phyloP scores from a whole-genome alignment of 2,888 invertebrate genomes.

The Drosophila testacea region DNA sequence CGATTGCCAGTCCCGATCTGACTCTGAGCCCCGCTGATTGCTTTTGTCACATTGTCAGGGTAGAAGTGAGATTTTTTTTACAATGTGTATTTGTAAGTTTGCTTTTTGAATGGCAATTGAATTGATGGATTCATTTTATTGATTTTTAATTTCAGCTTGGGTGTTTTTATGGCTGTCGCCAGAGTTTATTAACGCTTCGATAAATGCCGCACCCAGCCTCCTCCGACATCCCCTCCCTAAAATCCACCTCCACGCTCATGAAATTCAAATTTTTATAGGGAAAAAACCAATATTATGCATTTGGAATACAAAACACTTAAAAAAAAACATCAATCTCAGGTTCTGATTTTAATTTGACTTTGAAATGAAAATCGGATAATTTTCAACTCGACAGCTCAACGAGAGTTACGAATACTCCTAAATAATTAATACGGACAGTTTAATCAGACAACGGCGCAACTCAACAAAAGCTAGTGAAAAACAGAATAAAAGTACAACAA shows the following conservation, averaged over 20 bases:
- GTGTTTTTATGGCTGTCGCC: constrained; percentile 68
- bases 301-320: constrained; percentile 45
- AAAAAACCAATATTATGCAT: constrained; percentile 47
- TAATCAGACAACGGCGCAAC: not conserved
- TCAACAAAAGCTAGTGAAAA: constrained; percentile 6
- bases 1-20: constrained; percentile 34
- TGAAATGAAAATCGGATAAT: constrained; percentile 46
- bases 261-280: constrained; percentile 59
- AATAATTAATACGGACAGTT: constrained; percentile 19
- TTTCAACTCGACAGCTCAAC: constrained; percentile 16
- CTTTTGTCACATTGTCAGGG: constrained; percentile 45
- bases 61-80: constrained; percentile 41
- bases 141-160: constrained; percentile 73
- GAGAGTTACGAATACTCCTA: constrained; percentile 6
- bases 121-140: constrained; percentile 67
- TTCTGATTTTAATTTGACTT: constrained; percentile 50
- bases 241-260: constrained; percentile 38
- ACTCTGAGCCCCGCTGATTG: constrained; percentile 32
- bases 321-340: constrained; percentile 16
- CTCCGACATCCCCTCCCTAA: not conserved
- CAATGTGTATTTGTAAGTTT: constrained; percentile 7
- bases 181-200: constrained; percentile 55
- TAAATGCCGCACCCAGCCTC: constrained; percentile 37
- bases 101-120: constrained; percentile 64
- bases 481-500: not conserved